Conservation (phyloP, 2,113 vertebrate species). For the Tragelaphus imberbis region DNA sequence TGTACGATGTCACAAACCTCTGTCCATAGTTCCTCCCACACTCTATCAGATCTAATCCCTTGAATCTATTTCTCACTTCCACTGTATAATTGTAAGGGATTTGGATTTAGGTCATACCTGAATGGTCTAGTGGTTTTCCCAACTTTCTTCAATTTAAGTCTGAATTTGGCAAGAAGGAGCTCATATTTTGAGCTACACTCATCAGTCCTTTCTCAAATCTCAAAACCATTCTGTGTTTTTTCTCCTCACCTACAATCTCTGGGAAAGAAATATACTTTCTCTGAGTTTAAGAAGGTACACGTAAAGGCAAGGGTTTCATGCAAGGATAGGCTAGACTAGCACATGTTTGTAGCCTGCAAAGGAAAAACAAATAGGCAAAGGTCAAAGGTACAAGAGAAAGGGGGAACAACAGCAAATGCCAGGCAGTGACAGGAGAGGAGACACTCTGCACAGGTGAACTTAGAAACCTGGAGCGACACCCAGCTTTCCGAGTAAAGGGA, state of each 20-base stretch:
- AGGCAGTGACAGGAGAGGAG: neutral
- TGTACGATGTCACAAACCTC: accelerated
- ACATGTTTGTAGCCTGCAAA: neutral
- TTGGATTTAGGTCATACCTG: neutral
- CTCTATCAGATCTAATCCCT: neutral
- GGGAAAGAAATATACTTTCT: neutral
- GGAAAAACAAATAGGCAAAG: neutral
- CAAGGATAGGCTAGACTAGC: neutral
- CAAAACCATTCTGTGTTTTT: neutral
- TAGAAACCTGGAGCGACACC: neutral
- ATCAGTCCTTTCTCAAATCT: neutral
- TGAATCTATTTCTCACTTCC: neutral
- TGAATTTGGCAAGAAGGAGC: neutral
- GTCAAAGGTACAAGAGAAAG: neutral
- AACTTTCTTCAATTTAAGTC: neutral
- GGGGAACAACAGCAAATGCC: neutral
- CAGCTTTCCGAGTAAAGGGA: neutral
- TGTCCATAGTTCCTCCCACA: neutral
- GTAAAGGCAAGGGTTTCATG: neutral
- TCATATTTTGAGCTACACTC: neutral
- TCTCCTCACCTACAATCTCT: neutral
- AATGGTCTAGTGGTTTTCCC: neutral
- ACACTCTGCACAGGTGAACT: neutral
- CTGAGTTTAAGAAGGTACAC: neutral
- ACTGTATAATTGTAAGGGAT: neutral